Evolutionary conservation across 1,140 invertebrate species (phyloP), one percentile per base, ranked within the genome.

Genomic region (Pseudomyrmex cubaensis): DNA sequence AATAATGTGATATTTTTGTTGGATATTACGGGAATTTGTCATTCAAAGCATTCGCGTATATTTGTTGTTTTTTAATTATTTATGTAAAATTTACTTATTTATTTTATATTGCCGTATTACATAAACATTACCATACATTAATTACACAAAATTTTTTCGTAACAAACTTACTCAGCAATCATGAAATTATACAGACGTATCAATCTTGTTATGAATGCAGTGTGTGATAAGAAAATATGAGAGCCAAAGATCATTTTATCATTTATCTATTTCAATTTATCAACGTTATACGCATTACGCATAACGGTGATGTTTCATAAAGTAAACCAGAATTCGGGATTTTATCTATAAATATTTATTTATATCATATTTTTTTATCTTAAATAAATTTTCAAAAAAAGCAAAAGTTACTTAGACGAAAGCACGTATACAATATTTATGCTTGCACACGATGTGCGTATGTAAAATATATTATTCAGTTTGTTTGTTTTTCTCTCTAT

Each of bases 211-310:
- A 54, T 46, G 63, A 69, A 15, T 22, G 52, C 22, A 70, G 10
- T 48, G 5, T 8, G 35, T 35, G 76, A 80, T 80, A 80, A 80
- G 76, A 59, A 80, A 80, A 80, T 80, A 61, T 70, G 59, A 54
- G 48, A 70, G 66, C 56, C 76, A 72, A 10, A 59, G 76, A 66
- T 61, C 76, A 69, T 69, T 78, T 57, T 46, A 25, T 57, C 64
- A 20, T 66, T 80, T 80, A 70, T 80, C 76, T 80, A 70, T 57
- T 57, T 69, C 44, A 13, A 77, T 66, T 77, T 54, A 76, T 66
- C 62, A 2, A 17, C 44, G 52, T 80, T 70, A 80, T 25, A 25
- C 35, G 5, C 5, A 35, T 35, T 35, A 7, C 35, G 35, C 35
- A 35, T 7, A 35, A 35, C 35, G 35, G 0, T 78, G 76, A 78